Evolutionary conservation across 2,888 invertebrate genomes (phyloP), one percentile per base, ranked within the genome.

Genomic region (Craniophora ligustri): DNA sequence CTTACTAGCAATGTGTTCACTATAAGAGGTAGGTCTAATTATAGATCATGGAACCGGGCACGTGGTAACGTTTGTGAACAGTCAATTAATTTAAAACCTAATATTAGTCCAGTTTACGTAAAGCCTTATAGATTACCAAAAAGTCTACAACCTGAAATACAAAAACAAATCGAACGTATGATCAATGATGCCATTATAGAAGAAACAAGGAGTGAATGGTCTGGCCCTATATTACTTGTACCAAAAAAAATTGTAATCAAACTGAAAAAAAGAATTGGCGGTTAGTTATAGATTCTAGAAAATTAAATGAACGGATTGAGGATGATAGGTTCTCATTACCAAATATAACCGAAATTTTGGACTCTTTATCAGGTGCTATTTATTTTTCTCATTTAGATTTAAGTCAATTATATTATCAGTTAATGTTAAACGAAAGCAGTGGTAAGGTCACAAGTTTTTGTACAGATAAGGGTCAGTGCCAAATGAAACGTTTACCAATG

Each of bases 41-140:
- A 21, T 21, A 21, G 21, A 21, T 21, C 21, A 21, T 21, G 21
- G 21, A 21, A 21, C 21, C 21, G 21, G 21, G 21, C 7, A 21
- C 3, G 56, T 78, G 2, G 81, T 82, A 3, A 85, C 81, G 1
- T 14, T 7, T 31, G 13, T 7, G 14, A 14, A 14, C 31, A 31
- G 5, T 7, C 13, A 13, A 31, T 31, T 7, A 5, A 14, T 2
- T 14, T 31, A 10, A 31, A 31, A 14, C 31, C 13, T 5, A 31
- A 31, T 31, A 6, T 13, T 14, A 7, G 5, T 6, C 13, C 31
- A 2, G 31, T 31, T 3, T 36, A 23, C 8, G 3, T 3, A 3
- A 36, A 36, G 5, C 36, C 13, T 1, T 36, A 36, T 7, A 5
- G 36, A 14, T 10, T 7, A 5, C 31, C 31, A 14, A 14, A 31